Base-by-base conservation (phyloP, 2,797 vertebrate genomes). In the Spondyliosoma cantharus region DNA sequence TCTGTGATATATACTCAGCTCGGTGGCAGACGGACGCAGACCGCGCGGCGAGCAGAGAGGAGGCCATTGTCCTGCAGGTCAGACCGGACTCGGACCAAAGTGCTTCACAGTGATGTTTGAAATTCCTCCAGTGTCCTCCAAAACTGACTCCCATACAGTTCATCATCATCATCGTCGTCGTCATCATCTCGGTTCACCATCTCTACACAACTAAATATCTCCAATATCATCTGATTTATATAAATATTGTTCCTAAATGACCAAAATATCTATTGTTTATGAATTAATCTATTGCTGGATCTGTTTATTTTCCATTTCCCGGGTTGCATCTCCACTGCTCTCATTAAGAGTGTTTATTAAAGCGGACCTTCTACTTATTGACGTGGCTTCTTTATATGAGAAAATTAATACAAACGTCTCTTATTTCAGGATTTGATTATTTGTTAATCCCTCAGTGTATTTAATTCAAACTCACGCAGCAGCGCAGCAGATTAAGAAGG, bases 11-110 rank as follows among this genome's bases (percentile, higher is more conserved):
- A 86, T 84, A 74, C 80, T 86, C 88, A 67, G 73, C 75, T 90
- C 83, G 22, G 76, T 84, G 88, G 84, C 89, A 81, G 89, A 89
- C 72, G 48, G 83, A 86, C 62, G 50, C 75, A 84, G 85, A 85
- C 86, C 63, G 65, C 16, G 59, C 71, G 64, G 72, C 50, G 67
- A 14, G 80, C 84, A 91, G 86, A 93, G 89, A 94, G 83, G 89
- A 92, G 82, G 71, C 61, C 89, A 88, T 95, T 95, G 94, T 95
- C 85, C 87, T 20, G 49, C 70, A 74, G 90, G 90, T 92, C 93
- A 90, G 87, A 81, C 62, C 59, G 63, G 65, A 87, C 75, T 71
- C 85, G 52, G 86, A 88, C 75, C 87, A 76, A 46, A 88, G 72
- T 64, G 61, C 75, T 89, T 93, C 87, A 81, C 92, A 88, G 9